Conservation (phyloP, 1,140 invertebrate species). For the Aphis craccivora region DNA sequence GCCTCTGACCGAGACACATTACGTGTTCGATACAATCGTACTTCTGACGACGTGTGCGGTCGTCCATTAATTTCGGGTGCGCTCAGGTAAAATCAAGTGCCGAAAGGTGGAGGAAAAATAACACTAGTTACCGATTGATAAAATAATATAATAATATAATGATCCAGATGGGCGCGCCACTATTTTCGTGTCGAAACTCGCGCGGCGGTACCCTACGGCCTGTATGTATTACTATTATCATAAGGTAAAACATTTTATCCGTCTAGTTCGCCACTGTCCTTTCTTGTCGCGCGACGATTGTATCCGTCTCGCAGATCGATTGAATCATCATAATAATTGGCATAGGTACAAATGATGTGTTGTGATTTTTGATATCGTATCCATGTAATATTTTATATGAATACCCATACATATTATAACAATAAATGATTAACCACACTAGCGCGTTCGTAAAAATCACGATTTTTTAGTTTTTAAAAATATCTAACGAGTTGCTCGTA, state of each 20-base stretch:
- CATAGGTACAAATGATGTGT: too few relatives aligned
- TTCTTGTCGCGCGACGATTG: neutral
- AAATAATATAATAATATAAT: neutral
- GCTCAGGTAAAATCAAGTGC: conserved; percentile 26
- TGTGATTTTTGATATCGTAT: too few relatives aligned
- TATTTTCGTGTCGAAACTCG: neutral
- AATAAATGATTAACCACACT: too few relatives aligned
- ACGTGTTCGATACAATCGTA: neutral
- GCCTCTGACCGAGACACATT: neutral
- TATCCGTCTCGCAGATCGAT: neutral
- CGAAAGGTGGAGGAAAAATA: neutral
- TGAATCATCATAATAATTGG: neutral
- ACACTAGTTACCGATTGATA: neutral
- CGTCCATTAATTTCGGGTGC: conserved; percentile 23
- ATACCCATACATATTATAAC: too few relatives aligned
- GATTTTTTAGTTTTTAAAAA: too few relatives aligned
- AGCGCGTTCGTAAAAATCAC: neutral
- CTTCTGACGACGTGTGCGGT: conserved; percentile 34
- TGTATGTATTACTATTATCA: neutral
- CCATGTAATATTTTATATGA: too few relatives aligned
- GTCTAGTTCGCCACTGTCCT: neutral
- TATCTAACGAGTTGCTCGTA: too few relatives aligned
- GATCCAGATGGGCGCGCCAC: neutral
- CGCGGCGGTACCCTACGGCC: neutral
- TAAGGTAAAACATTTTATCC: neutral